phyloP scores from a whole-genome alignment of 92 coral and sea anemone genomes.

The Siderastrea radians region DNA sequence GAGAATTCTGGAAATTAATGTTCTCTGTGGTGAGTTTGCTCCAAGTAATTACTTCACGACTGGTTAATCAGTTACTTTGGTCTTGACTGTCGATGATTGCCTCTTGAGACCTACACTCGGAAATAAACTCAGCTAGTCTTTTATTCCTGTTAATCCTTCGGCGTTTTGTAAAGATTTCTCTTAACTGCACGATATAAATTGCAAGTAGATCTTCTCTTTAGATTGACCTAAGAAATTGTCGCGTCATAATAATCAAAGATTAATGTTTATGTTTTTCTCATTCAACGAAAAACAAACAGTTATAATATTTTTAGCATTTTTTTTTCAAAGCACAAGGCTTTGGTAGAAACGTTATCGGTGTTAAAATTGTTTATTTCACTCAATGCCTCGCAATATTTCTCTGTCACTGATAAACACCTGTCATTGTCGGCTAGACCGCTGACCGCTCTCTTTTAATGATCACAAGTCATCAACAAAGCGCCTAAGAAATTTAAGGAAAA shows the following conservation, averaged over 20 bases:
- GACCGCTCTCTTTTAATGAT: not conserved
- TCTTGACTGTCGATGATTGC: not conserved
- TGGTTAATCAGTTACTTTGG: constrained; percentile 23
- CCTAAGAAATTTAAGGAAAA: not conserved
- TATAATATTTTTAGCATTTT: not conserved
- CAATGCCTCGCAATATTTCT: not conserved
- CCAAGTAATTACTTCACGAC: not conserved
- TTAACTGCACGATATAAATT: not conserved
- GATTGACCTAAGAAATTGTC: not conserved
- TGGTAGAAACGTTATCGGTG: constrained; percentile 5
- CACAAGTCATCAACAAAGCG: not conserved
- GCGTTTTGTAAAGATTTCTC: not conserved
- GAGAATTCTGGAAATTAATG: not conserved
- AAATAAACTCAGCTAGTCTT: not conserved
- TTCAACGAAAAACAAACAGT: constrained; percentile 1
- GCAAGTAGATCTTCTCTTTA: not conserved
- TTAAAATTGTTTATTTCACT: not conserved
- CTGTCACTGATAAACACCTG: constrained; percentile 22
- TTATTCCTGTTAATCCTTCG: not conserved
- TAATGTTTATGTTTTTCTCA: not conserved
- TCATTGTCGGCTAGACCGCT: constrained; percentile 17
- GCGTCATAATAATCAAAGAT: not conserved
- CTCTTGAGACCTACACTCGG: not conserved
- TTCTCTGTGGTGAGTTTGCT: constrained; percentile 11
- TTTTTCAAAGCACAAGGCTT: not conserved